A percentile compares a stretch with the other conserved stretches of the same genome.
Conservation (phyloP, 37 sponge, comb jelly and placozoan species). For the Oscarella lobularis region DNA sequence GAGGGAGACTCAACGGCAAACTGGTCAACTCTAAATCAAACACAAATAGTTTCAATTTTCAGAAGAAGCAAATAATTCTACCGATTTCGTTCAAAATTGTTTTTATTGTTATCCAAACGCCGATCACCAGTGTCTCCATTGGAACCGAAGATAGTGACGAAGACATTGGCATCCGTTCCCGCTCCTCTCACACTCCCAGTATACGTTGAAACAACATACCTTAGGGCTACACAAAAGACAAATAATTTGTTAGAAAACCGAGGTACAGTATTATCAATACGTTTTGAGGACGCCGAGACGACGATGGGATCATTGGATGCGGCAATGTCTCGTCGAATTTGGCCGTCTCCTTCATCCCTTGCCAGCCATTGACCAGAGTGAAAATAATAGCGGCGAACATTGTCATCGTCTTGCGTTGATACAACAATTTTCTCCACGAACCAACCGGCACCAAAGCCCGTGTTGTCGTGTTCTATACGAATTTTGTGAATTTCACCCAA, state of each 20-base stretch:
- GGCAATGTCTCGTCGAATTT: conserved; percentile 23
- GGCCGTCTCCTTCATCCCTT: conserved; percentile 46
- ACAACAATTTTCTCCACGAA: conserved; percentile 30
- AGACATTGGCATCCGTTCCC: conserved; percentile 68
- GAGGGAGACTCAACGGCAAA: conserved; percentile 6
- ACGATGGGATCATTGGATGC: conserved; percentile 22
- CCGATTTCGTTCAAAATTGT: conserved; percentile 49
- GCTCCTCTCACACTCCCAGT: conserved; percentile 61
- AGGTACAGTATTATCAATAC: not conserved
- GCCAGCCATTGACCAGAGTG: conserved; percentile 66
- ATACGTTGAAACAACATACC: conserved; percentile 19
- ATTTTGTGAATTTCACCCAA: not conserved
- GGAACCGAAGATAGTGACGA: conserved; percentile 42
- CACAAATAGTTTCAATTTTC: conserved; percentile 2
- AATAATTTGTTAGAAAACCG: not conserved
- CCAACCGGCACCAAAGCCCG: conserved; percentile 56
- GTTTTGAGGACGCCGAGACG: conserved; percentile 1
- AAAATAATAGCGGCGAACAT: conserved; percentile 15
- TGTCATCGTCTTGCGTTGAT: not conserved
- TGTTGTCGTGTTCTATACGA: conserved; percentile 56
- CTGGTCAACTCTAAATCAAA: conserved; percentile 4
- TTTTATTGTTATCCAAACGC: conserved; percentile 34
- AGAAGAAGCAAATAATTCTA: not conserved
- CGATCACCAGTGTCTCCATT: conserved; percentile 13
- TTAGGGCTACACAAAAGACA: conserved; percentile 9